Evolutionary conservation across 2,888 invertebrate species (phyloP), one percentile per base, ranked within the genome.

Genomic region (Oscheius sp.): DNA sequence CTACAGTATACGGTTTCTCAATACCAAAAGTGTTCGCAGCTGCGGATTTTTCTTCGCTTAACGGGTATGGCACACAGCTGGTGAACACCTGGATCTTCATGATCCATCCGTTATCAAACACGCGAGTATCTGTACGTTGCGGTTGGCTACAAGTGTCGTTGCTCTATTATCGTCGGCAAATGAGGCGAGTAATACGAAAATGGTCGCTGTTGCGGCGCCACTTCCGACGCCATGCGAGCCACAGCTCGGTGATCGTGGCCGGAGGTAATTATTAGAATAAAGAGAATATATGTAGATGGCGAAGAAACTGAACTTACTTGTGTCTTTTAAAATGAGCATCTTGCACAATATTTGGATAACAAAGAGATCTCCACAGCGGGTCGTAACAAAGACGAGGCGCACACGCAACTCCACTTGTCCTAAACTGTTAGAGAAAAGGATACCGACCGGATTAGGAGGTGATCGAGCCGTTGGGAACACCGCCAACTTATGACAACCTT

Each of bases 181-280:
- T 59, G 59, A 44, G 59, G 44, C 59, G 59, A 59, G n/a, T 59
- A 59, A 59, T 59, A 59, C 59, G 59, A 59, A 59, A 59, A 59
- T 59, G 59, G 30, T 44, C 22, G 28, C 59, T 26, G 44, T 30
- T n/a, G 26, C 59, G 17, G 24, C 59, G 59, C 59, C 59, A 59
- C 59, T 59, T 59, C 59, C 59, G 59, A 59, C 56, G 36, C 6
- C 56, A n/a, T n/a, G n/a, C n/a, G 24, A 54, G 54, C 54, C 33
- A 54, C 54, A 41, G 41, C 41, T 41, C 41, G 2, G 2, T 41
- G 12, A 3, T 4, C 24, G 45, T 17, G 45, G 45, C 8, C 45
- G 45, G 5, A 44, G 17, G 17, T 44, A n/a, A 14, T 5, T 5
- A 14, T 6, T n/a, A 24, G 47, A 47, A 47, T 24, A 47, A 24